Base-by-base conservation (phyloP, 92 coral and sea anemone species). In the Nematostella vectensis region DNA sequence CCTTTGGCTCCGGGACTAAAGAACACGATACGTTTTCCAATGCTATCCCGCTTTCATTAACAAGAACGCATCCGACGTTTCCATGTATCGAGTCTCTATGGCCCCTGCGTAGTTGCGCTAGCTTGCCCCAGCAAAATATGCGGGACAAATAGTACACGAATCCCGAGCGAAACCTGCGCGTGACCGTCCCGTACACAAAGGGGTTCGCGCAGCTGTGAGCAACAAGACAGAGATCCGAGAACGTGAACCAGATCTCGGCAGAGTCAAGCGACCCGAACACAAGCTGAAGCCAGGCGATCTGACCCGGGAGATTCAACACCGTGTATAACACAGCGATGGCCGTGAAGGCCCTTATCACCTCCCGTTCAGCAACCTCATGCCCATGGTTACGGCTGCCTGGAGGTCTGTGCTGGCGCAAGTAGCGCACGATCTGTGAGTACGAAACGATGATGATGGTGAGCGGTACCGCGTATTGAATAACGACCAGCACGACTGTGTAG, bases 121-220 rank as follows among this genome's bases (percentile, higher is more conserved):
- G n/a, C n/a, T n/a, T n/a, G n/a, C n/a, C n/a, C 9, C 51, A 45
- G 51, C 51, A 45, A 19, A 8, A 45, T 19, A 45, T 4, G 12
- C 51, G 12, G 51, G 51, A 45, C 9, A 45, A 22, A 45, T 45
- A 45, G 18, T 45, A 19, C 9, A 45, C 21, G 21, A 45, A 45
- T 4, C 51, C 51, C 11, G 4, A 9, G 26, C 66, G 66, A 45
- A 59, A 59, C 47, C 47, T 13, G 31, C 54, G 66, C 4, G 66
- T 37, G 18, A 59, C 27, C 22, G 40, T 42, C 2, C 66, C 66
- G 20, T 59, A 59, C 4, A 59, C 66, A 19, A 59, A 43, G 15
- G 66, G 66, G 29, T 59, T 59, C 31, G 37, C 47, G 22, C 66
- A 59, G 54, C 30, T 59, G 18, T 59, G 63, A 4, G 27, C 30